Conservation (phyloP, 2,113 vertebrate genomes). For the Daboia siamensis region DNA sequence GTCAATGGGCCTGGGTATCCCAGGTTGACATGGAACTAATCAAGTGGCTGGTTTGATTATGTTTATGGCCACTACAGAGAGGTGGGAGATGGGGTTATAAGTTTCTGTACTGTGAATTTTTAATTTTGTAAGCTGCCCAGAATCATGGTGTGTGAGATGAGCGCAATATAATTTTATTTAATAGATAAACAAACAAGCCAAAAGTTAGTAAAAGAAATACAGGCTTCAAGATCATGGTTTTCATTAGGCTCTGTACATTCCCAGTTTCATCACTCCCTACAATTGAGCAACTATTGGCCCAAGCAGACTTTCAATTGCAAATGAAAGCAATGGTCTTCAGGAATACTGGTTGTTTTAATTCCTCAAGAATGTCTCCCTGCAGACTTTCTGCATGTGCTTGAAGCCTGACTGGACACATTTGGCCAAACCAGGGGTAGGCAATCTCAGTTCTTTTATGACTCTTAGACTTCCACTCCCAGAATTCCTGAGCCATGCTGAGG, state of each 20-base stretch:
- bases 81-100: neutral
- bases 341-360: neutral
- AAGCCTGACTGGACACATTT: slow-evolving; percentile 29
- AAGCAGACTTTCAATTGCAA: neutral
- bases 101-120: no score
- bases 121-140: no score
- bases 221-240: neutral
- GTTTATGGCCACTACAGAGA: neutral
- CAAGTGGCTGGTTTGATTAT: neutral
- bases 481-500: no score
- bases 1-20: no score
- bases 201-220: neutral
- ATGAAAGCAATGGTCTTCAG: fast-evolving
- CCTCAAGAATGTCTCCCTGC: slow-evolving; percentile 15
- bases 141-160: no score
- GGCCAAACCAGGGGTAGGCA: neutral
- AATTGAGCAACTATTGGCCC: neutral
- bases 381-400: slow-evolving; percentile 26
- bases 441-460: no score
- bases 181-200: neutral
- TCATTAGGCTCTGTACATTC: neutral
- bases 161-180: no score
- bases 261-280: neutral
- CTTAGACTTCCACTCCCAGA: no score
- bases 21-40: neutral